Conservation (phyloP, 2,888 invertebrate species). For the Ormia ochracea region DNA sequence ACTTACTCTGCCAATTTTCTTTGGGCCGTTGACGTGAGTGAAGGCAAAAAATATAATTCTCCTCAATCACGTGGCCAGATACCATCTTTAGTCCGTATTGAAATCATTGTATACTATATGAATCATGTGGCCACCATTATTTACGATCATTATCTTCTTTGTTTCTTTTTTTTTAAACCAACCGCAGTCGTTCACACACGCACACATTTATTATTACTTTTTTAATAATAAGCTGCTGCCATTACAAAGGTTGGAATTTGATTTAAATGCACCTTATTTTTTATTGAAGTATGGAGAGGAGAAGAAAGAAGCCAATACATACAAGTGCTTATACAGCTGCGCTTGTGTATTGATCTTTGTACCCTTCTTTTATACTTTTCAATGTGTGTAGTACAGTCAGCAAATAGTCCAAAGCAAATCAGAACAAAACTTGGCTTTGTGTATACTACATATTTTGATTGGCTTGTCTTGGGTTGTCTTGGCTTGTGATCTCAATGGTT, state of each 20-base stretch:
- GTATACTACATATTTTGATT: neutral
- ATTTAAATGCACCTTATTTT: constrained; percentile 42
- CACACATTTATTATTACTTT: neutral
- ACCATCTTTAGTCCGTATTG: neutral
- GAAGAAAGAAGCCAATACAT: neutral
- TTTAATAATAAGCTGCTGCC: constrained; percentile 27
- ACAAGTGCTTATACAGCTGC: too few relatives aligned
- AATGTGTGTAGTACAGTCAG: constrained; percentile 6
- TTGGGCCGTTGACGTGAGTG: neutral
- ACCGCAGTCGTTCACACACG: constrained; percentile 35
- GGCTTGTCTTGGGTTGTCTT: constrained; percentile 11
- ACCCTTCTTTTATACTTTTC: constrained; percentile 21
- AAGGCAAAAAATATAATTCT: neutral
- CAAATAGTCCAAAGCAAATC: neutral
- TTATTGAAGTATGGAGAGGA: constrained; percentile 25
- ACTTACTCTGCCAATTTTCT: too few relatives aligned
- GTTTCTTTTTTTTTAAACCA: constrained; percentile 16
- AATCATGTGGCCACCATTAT: constrained; percentile 32
- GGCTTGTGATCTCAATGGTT: constrained; percentile 9
- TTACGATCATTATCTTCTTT: constrained; percentile 40
- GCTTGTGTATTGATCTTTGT: constrained; percentile 49
- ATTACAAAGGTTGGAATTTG: constrained; percentile 53
- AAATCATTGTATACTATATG: neutral
- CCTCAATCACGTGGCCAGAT: neutral
- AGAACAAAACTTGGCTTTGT: constrained; percentile 58